These are phyloP conservation scores for Drosophila paulistorum DNA, from an alignment of 1,140 invertebrate genomes.

Conservation along the genomic window DNA sequence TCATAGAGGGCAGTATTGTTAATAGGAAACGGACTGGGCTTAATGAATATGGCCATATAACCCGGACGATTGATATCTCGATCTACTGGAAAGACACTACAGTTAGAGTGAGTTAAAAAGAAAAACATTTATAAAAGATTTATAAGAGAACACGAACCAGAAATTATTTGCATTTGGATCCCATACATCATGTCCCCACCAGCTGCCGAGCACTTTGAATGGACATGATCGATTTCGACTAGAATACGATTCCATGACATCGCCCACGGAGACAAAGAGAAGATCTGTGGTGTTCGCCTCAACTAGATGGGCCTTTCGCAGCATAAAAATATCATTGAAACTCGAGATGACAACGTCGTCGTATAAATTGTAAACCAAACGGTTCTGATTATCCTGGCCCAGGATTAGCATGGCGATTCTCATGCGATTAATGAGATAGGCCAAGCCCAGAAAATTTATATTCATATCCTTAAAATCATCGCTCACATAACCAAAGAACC, in stretches of 20 bases:
- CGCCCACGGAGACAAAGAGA: slow-evolving; percentile 48
- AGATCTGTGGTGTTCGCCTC: slow-evolving; percentile 63
- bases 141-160: slow-evolving; percentile 39
- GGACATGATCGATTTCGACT: slow-evolving; percentile 56
- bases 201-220: slow-evolving; percentile 51
- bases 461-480: slow-evolving; percentile 63
- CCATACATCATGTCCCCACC: slow-evolving; percentile 48
- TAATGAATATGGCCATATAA: slow-evolving; percentile 64
- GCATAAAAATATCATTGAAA: slow-evolving; percentile 63
- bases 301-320: slow-evolving; percentile 59
- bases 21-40: slow-evolving; percentile 46
- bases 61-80: slow-evolving; percentile 40
- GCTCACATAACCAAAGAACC: slow-evolving; percentile 60
- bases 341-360: slow-evolving; percentile 64
- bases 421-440: slow-evolving; percentile 60
- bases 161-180: not conserved
- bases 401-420: slow-evolving; percentile 58
- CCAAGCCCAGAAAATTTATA: slow-evolving; percentile 55
- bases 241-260: slow-evolving; percentile 33
- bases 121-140: not conserved
- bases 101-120: not conserved
- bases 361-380: slow-evolving; percentile 60
- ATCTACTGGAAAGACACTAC: slow-evolving; percentile 58
- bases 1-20: slow-evolving; percentile 58
- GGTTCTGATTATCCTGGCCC: slow-evolving; percentile 52